Percentiles rank a stretch among this genome's conserved stretches.
Evolutionary conservation across 2,888 invertebrate genomes (phyloP).

Genomic region (Endotricha flammealis): DNA sequence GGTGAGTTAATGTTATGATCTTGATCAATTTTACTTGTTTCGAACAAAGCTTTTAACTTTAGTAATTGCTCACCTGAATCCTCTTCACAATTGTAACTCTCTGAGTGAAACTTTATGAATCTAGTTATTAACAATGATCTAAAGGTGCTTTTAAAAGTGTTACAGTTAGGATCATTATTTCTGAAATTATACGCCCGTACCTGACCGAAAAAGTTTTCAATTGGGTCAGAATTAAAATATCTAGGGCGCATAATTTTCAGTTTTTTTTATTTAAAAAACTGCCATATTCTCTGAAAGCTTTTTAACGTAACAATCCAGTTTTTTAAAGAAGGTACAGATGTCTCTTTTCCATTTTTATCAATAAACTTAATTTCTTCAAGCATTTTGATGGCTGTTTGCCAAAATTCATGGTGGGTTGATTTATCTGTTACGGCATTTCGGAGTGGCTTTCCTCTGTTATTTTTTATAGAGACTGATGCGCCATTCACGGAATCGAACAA

Average conservation of each 20-base stretch:
- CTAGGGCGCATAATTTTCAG: slow-evolving; percentile 3
- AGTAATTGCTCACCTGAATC: neutral
- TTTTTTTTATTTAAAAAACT: neutral
- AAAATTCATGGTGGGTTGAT: slow-evolving; percentile 11
- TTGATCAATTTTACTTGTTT: neutral
- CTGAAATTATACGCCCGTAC: slow-evolving; percentile 26
- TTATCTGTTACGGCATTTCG: slow-evolving; percentile 10
- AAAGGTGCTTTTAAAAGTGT: slow-evolving; percentile 23
- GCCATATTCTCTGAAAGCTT: slow-evolving; percentile 14
- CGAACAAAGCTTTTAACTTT: neutral
- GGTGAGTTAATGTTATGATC: neutral
- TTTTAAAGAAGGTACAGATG: slow-evolving; percentile 15
- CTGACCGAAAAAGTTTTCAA: slow-evolving; percentile 25
- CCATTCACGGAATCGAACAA: slow-evolving; percentile 16
- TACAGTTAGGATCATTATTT: slow-evolving; percentile 23
- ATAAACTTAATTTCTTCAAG: slow-evolving; percentile 14
- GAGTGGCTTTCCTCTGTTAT: slow-evolving; percentile 13
- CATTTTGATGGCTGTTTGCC: slow-evolving; percentile 10
- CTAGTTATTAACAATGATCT: slow-evolving; percentile 19
- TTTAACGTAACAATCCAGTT: slow-evolving; percentile 16
- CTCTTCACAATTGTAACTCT: slow-evolving; percentile 6
- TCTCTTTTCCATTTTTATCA: slow-evolving; percentile 10
- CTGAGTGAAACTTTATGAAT: neutral
- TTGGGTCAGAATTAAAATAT: slow-evolving; percentile 2
- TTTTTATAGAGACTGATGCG: slow-evolving; percentile 3